A percentile compares a stretch with the other conserved stretches of the same genome.
These are phyloP conservation scores for Gerris lacustris DNA, from an alignment of 2,888 invertebrate genomes.

Conservation along the genomic window DNA sequence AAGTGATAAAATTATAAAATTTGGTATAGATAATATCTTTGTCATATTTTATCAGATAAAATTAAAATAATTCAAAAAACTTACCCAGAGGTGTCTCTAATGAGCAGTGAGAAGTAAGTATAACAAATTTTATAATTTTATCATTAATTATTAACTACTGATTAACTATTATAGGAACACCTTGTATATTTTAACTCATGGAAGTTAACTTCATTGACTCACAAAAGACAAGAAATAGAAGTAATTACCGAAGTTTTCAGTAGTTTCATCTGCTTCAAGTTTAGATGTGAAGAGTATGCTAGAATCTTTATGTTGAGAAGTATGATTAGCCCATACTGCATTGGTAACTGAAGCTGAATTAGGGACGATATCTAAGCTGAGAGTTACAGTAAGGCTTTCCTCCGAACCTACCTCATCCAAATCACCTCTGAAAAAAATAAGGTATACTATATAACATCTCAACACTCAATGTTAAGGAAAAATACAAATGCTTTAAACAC, in stretches of 20 bases:
- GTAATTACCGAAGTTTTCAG: slow-evolving; percentile 62
- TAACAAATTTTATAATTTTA: too few species aligned
- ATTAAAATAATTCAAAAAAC: too few species aligned
- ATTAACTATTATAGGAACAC: background rate
- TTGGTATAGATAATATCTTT: too few species aligned
- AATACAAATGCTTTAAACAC: too few species aligned
- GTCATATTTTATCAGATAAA: too few species aligned
- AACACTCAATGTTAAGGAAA: too few species aligned
- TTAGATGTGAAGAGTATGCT: slow-evolving; percentile 60
- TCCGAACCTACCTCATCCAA: slow-evolving; percentile 67
- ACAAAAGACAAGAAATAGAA: background rate
- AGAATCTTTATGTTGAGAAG: slow-evolving; percentile 37
- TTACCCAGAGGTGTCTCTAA: too few species aligned
- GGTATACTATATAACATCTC: too few species aligned
- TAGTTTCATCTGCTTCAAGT: slow-evolving; percentile 67
- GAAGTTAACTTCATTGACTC: background rate
- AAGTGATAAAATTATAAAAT: too few species aligned
- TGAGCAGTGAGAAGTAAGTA: too few species aligned
- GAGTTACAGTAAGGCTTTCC: slow-evolving; percentile 52
- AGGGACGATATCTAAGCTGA: slow-evolving; percentile 33
- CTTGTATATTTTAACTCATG: background rate
- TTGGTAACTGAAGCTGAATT: slow-evolving; percentile 18
- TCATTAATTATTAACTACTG: too few species aligned
- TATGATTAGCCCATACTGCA: slow-evolving; percentile 59
- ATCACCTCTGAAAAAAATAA: slow-evolving; percentile 45